These are phyloP conservation scores for Acipenser ruthenus DNA, from an alignment of 2,797 vertebrate species.

Conservation along the genomic window DNA sequence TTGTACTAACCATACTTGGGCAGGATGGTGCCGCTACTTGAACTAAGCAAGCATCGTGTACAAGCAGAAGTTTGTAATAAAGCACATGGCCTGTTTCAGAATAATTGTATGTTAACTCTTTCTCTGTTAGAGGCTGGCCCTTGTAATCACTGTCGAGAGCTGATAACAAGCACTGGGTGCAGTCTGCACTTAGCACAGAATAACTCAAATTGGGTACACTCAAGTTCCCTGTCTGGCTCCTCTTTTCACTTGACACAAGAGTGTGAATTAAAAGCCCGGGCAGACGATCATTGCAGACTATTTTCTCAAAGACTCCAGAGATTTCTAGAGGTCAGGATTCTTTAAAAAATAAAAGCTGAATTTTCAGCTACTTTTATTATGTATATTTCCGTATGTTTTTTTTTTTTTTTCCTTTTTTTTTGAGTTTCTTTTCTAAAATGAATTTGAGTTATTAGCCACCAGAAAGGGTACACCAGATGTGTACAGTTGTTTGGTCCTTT, in stretches of 20 bases:
- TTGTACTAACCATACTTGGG: background rate
- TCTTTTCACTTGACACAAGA: slow-evolving; percentile 44
- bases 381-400: no score
- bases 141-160: background rate
- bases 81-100: background rate
- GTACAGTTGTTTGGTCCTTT: slow-evolving; percentile 51
- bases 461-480: slow-evolving; percentile 28
- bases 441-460: background rate
- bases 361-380: no score
- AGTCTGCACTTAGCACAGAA: no score
- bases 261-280: slow-evolving; percentile 44
- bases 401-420: no score
- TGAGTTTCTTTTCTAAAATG: no score
- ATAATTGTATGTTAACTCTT: background rate
- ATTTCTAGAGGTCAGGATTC: no score
- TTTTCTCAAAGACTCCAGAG: slow-evolving; percentile 41
- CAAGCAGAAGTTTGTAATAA: background rate
- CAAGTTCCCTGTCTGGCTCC: slow-evolving; percentile 54
- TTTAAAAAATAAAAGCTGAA: no score
- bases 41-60: background rate
- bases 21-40: background rate
- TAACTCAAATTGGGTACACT: slow-evolving; percentile 17
- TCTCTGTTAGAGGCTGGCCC: background rate
- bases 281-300: slow-evolving; percentile 44
- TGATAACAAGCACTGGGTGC: background rate